A percentile compares a stretch with the other conserved stretches of the same genome.
phyloP scores from a whole-genome alignment of 2,797 vertebrate species.

The Oceanodroma leucorhoa region DNA sequence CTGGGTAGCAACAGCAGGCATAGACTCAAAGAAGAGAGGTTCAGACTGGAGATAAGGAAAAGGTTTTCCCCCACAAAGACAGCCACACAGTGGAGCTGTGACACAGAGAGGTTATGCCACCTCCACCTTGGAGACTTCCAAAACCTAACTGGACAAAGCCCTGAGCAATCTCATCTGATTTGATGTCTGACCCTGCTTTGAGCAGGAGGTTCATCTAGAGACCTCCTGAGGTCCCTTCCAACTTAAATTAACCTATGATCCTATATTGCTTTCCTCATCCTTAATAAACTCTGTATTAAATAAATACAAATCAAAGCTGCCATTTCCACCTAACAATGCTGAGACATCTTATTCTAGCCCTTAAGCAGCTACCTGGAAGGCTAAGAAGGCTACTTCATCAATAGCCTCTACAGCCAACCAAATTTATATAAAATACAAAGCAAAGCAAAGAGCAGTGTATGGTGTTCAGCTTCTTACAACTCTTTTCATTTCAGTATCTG shows the following conservation, averaged over 20 bases:
- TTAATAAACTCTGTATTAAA: not conserved
- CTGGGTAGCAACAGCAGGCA: not conserved
- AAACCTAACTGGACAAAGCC: not conserved
- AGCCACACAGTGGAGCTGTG: not conserved
- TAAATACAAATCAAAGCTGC: not conserved
- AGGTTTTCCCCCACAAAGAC: not conserved
- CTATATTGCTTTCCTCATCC: not conserved
- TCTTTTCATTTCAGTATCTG: not conserved
- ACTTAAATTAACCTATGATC: not conserved
- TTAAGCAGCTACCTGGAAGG: not conserved
- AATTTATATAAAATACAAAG: not conserved
- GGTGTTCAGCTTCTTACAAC: not conserved
- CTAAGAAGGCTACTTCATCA: not conserved
- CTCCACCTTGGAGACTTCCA: not conserved
- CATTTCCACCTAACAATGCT: not conserved
- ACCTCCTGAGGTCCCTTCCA: not conserved
- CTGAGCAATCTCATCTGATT: not conserved
- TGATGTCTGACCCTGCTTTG: not conserved
- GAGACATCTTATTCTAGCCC: not conserved
- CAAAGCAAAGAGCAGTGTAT: not conserved
- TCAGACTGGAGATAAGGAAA: not conserved
- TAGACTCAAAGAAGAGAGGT: not conserved
- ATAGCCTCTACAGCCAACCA: not conserved
- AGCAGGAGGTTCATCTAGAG: not conserved
- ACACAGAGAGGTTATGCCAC: not conserved